Base-by-base conservation (phyloP, 2,888 invertebrate genomes). In the Elgonia sp. region DNA sequence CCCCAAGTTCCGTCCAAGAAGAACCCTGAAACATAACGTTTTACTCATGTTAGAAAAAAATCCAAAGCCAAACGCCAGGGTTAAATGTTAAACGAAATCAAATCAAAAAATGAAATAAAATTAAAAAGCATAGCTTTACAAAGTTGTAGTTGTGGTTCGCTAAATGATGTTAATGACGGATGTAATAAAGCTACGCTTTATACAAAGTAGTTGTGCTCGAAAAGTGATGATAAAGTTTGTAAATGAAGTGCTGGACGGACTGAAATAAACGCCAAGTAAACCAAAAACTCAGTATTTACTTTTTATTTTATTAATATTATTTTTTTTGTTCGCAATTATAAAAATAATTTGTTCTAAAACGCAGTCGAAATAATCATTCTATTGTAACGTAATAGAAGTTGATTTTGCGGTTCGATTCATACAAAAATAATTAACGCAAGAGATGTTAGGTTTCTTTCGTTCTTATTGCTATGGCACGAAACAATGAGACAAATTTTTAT, bases 331-430 rank as follows among this genome's bases (percentile, higher is more conserved):
- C 60, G 79, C 60, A 62, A 73, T 79, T 87, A 87, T 87, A 87
- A 87, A 87, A 87, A 87, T 87, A 87, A 87, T 87, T 87, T 79
- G 73, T 73, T 62, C 67, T 65, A 76, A 70, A 86, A 81, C 69
- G 62, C 42, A 75, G 62, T 85, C 67, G 29, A 80, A 85, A 39
- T 7, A 42, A 67, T 80, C 21, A 18, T 29, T 8, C 46, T 77
- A 70, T n/a, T 1, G 12, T 53, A 62, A 81, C 72, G 39, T 20
- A 81, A 81, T 69, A 46, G 14, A 46, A 50, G 16, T 72, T 70
- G 40, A 29, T 46, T 42, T 79, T 21, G 39, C 79, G 21, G 12
- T 50, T 42, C 46, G 57, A 57, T 42, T 6, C 46, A 70, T 80
- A 57, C 16, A 60, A 42, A 70, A 46, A 57, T 42, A 67, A 37